Evolutionary conservation across 2,888 invertebrate species (phyloP), one percentile per base, ranked within the genome.

Genomic region (Acleris cristana): DNA sequence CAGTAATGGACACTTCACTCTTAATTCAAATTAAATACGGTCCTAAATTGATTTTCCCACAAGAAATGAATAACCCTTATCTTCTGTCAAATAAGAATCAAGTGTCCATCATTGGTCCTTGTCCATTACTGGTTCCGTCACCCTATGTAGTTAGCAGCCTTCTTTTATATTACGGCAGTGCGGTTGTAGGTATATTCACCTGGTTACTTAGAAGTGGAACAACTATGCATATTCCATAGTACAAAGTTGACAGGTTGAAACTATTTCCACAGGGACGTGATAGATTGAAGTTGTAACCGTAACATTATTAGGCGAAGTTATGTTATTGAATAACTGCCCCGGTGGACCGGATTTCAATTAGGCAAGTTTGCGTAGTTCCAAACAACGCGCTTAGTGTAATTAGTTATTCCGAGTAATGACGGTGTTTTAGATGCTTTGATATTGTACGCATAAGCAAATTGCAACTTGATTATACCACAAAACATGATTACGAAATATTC

Each of bases 301-400:
- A 66, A 66, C 64, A 64, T 63, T 66, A 70, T 57, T 64, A 64
- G 64, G 44, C 64, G 57, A 64, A 66, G 66, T 66, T 66, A 45
- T 62, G 61, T 66, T 66, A 80, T 80, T 78, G 76, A 77, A 75
- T 75, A 75, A 70, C 66, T 70, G 73, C 73, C 80, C 72, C 79
- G 65, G 74, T 71, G 76, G 79, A 75, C 74, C 74, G 71, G 70
- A 75, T 75, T 76, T 75, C 80, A 80, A 80, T 80, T 80, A 79
- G 74, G 77, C 73, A 75, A 79, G 79, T 80, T 80, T 74, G 69
- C 70, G 65, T 72, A 74, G 78, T 79, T 70, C 61, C 58, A 59
- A 77, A 76, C 79, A 77, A 72, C 73, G 74, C 74, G 74, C 72
- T 74, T 74, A 72, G 73, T 72, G 69, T 74, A 76, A 73, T 76